Percentiles rank a stretch among this genome's conserved stretches.
Conservation (phyloP, 1,140 invertebrate species). For the Drosophila grimshawi region DNA sequence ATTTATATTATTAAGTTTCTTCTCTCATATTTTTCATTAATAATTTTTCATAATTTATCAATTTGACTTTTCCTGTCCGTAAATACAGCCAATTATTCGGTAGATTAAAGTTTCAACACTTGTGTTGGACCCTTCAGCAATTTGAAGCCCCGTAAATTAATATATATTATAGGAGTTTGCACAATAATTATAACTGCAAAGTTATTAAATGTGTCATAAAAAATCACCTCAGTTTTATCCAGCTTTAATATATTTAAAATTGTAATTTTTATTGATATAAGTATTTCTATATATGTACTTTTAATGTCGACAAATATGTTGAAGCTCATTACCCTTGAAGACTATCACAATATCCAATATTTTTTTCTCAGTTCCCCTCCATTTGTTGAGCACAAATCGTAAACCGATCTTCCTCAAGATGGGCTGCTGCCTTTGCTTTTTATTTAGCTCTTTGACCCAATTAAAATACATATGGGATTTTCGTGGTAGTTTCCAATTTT, state of each 20-base stretch:
- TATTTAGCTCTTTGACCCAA: slow-evolving; percentile 56
- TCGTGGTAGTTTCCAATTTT: slow-evolving; percentile 62
- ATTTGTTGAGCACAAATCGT: not conserved
- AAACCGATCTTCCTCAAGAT: slow-evolving; percentile 24
- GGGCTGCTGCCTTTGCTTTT: not conserved
- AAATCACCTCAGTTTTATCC: not conserved
- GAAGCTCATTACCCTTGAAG: not conserved
- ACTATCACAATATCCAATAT: not conserved
- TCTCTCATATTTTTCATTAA: slow-evolving; percentile 16
- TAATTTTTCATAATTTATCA: slow-evolving; percentile 62
- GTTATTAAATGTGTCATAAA: not conserved
- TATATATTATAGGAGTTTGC: too few species aligned
- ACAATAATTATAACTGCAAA: not conserved
- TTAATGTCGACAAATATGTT: too few species aligned
- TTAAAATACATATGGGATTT: slow-evolving; percentile 65
- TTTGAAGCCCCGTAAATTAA: not conserved
- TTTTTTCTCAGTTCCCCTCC: not conserved
- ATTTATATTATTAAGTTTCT: slow-evolving; percentile 80
- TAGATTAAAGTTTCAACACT: slow-evolving; percentile 13
- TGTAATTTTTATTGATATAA: too few species aligned
- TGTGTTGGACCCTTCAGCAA: not conserved
- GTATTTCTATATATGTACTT: too few species aligned
- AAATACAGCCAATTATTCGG: slow-evolving; percentile 27
- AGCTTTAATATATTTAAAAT: too few species aligned
- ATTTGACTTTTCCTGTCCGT: slow-evolving; percentile 53